These are phyloP conservation scores for Prolemur simus DNA, from an alignment of 2,113 vertebrate genomes.

Conservation along the genomic window DNA sequence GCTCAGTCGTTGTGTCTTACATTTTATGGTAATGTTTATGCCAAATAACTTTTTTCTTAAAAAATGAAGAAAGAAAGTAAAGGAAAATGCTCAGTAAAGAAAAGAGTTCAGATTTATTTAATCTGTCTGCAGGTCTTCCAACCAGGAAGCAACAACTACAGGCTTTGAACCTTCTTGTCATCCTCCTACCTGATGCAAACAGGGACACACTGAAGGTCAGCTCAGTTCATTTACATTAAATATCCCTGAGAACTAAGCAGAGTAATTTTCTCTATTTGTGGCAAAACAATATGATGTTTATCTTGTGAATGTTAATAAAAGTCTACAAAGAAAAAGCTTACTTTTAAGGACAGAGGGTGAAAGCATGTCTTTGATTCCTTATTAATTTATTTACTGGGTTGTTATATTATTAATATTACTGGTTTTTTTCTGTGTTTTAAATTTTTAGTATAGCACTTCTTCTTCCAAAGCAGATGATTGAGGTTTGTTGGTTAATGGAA, in stretches of 20 bases:
- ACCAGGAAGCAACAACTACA: slow-evolving; percentile 94
- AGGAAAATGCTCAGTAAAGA: not conserved
- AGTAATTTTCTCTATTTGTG: slow-evolving; percentile 19
- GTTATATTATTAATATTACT: not conserved
- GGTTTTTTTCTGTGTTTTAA: not conserved
- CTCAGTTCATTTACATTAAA: slow-evolving; percentile 4
- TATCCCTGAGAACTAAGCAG: not conserved
- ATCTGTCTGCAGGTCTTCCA: slow-evolving; percentile 89
- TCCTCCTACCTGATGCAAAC: slow-evolving; percentile 93
- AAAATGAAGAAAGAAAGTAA: not conserved
- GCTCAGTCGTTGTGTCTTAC: not conserved
- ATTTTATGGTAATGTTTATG: slow-evolving; percentile 12
- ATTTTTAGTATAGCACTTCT: slow-evolving; percentile 21
- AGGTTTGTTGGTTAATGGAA: not conserved
- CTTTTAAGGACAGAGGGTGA: not conserved
- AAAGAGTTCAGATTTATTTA: slow-evolving; percentile 38
- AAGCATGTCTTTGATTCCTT: not conserved
- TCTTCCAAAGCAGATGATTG: not conserved
- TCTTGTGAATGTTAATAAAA: not conserved
- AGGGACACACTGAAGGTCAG: slow-evolving; percentile 95
- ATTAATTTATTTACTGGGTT: not conserved
- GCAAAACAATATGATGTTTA: not conserved
- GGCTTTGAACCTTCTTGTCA: slow-evolving; percentile 95
- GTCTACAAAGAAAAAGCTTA: not conserved
- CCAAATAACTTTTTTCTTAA: slow-evolving; percentile 33